Evolutionary conservation across 2,888 invertebrate species (phyloP), one percentile per base, ranked within the genome.

Genomic region (Acleris cristana): DNA sequence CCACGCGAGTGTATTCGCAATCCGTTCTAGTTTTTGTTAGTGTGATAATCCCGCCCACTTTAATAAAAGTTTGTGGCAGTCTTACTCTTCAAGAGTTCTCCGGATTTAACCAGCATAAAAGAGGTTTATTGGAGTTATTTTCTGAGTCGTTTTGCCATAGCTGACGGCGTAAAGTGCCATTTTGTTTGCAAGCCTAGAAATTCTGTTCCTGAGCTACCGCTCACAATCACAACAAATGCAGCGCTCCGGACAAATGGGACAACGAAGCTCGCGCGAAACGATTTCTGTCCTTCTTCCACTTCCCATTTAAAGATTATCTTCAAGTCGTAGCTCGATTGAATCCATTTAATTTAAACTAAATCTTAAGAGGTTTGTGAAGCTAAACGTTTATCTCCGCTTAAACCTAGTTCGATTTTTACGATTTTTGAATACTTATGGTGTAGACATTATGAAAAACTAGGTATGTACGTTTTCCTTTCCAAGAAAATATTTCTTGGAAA

Each of bases 31-130:
- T 44, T 62, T 56, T 52, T 52, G 59, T 56, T 67, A 70, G 69
- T 70, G 59, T 59, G 40, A 4, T 40, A 14, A 40, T 55, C 70
- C 62, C 60, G 64, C 65, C 60, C 65, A 71, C 70, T 72, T 70
- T 68, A 70, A 60, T 65, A 63, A 58, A 70, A 68, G 61, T 57
- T 64, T 63, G 44, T 44, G 56, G 51, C 54, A 40, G 67, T 58
- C 49, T 52, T 63, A 58, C 52, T 44, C 30, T 53, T 52, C 30
- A 40, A 40, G 58, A 68, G 61, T 64, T 52, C 56, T 34, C 48
- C 48, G 34, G 45, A 54, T 55, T 63, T 12, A 18, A 48, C 45
- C 45, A n/a, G 26, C 14, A n/a, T n/a, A n/a, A 14, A 54, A 54
- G 5, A 40, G 40, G 40, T 21, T 23, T 49, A 21, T 48, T 30